These are phyloP conservation scores for Calephelis virginiensis DNA, from an alignment of 1,140 invertebrate genomes.

Conservation along the genomic window DNA sequence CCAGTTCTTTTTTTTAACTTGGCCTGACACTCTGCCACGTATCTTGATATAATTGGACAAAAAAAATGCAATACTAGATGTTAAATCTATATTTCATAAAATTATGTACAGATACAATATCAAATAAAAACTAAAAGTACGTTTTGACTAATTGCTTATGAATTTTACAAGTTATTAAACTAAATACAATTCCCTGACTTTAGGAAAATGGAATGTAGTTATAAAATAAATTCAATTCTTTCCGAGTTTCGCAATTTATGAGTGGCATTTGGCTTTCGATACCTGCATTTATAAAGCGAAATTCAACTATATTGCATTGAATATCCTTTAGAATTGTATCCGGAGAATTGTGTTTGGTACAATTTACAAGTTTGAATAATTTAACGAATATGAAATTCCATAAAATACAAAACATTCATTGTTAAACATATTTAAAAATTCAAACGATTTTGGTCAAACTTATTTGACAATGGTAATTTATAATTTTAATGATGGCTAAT, in stretches of 20 bases:
- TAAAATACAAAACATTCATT: too few species aligned
- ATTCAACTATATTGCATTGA: slow-evolving; percentile 25
- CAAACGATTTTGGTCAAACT: too few species aligned
- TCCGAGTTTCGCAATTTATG: slow-evolving; percentile 11
- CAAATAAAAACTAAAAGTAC: too few species aligned
- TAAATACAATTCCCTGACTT: background rate
- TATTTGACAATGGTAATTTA: too few species aligned
- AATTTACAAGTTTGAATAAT: slow-evolving; percentile 1
- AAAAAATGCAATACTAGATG: too few species aligned
- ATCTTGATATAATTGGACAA: background rate
- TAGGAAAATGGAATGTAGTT: background rate
- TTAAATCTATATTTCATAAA: too few species aligned
- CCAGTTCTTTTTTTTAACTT: too few species aligned
- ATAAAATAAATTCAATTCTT: slow-evolving; percentile 19
- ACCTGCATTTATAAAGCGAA: slow-evolving; percentile 24
- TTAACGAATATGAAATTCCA: too few species aligned
- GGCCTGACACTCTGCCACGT: background rate
- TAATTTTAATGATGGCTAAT: too few species aligned
- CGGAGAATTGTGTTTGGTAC: background rate
- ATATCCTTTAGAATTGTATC: slow-evolving; percentile 22
- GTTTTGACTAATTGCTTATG: background rate
- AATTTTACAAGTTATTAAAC: background rate
- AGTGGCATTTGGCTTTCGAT: slow-evolving; percentile 9
- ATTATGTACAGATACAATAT: too few species aligned
- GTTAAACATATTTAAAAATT: too few species aligned